A percentile compares a stretch with the other conserved stretches of the same genome.
phyloP scores from a whole-genome alignment of 1,140 invertebrate genomes.

The Drosophila lacteicornis region DNA sequence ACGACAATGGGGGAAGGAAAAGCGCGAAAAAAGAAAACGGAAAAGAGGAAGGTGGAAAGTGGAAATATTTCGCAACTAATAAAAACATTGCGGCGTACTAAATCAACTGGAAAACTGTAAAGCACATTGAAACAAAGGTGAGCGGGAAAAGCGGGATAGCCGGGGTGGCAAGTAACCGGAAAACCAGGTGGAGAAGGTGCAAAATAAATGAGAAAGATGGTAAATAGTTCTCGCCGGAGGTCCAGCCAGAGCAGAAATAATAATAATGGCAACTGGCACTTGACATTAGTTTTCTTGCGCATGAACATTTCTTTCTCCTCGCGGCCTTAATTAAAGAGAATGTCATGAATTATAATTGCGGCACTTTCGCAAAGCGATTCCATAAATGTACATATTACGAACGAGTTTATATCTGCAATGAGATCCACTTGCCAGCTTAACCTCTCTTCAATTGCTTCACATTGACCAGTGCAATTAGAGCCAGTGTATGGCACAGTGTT shows the following conservation, averaged over 20 bases:
- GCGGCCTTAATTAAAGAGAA: conserved; percentile 41
- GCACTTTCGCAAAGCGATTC: conserved; percentile 23
- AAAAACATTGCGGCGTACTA: conserved; percentile 73
- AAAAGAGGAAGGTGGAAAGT: conserved; percentile 21
- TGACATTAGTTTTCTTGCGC: conserved; percentile 50
- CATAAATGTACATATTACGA: background rate
- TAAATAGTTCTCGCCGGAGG: conserved; percentile 37
- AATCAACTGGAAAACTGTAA: conserved; percentile 74
- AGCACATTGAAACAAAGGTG: conserved; percentile 39
- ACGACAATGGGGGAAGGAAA: conserved; percentile 32
- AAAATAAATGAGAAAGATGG: conserved; percentile 54
- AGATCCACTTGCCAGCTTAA: conserved; percentile 3
- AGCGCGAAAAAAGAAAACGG: background rate
- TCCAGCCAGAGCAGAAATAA: conserved; percentile 22
- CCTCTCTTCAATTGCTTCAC: background rate
- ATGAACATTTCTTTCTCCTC: conserved; percentile 26
- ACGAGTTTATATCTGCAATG: background rate
- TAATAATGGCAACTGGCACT: conserved; percentile 57
- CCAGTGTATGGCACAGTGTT: background rate
- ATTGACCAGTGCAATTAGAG: background rate
- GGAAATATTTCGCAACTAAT: conserved; percentile 75
- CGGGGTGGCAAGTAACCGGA: background rate
- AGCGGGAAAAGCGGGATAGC: conserved; percentile 12
- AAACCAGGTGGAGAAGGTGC: conserved; percentile 13
- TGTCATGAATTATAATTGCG: conserved; percentile 43